Conservation (phyloP, 2,113 vertebrate species). For the Seriola rivoliana region DNA sequence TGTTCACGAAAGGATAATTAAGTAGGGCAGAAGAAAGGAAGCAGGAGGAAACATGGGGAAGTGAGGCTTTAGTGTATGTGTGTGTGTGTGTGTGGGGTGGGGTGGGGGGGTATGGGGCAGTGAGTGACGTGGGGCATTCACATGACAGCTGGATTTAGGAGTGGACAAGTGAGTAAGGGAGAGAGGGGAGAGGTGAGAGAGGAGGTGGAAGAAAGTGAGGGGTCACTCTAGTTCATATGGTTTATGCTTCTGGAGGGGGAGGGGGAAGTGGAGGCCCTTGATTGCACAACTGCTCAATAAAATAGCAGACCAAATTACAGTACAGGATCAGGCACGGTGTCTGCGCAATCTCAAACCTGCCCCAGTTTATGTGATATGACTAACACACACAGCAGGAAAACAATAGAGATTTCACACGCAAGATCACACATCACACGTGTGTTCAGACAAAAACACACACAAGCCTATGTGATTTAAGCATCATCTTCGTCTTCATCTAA, state of each 20-base stretch:
- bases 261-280: not conserved
- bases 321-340: slow-evolving; percentile 24
- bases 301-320: slow-evolving; percentile 23
- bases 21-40: slow-evolving; percentile 20
- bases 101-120: not conserved
- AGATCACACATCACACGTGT: not conserved
- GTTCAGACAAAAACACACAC: not conserved
- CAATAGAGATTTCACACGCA: not conserved
- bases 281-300: slow-evolving; percentile 55
- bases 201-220: slow-evolving; percentile 4
- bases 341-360: slow-evolving; percentile 17
- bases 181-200: not conserved
- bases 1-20: slow-evolving; percentile 14
- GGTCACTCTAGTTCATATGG: slow-evolving; percentile 41
- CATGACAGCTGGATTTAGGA: slow-evolving; percentile 44
- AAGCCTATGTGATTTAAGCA: not conserved
- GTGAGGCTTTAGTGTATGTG: not conserved
- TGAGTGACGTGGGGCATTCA: slow-evolving; percentile 22
- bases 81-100: not conserved
- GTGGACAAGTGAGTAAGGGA: not conserved
- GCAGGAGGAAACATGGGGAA: not conserved
- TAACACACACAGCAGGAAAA: slow-evolving; percentile 1
- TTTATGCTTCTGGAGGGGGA: slow-evolving; percentile 11
- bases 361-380: not conserved
- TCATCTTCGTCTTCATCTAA: not conserved